Base-by-base conservation (phyloP, 2,888 invertebrate species). In the Caenorhabditis wallacei region DNA sequence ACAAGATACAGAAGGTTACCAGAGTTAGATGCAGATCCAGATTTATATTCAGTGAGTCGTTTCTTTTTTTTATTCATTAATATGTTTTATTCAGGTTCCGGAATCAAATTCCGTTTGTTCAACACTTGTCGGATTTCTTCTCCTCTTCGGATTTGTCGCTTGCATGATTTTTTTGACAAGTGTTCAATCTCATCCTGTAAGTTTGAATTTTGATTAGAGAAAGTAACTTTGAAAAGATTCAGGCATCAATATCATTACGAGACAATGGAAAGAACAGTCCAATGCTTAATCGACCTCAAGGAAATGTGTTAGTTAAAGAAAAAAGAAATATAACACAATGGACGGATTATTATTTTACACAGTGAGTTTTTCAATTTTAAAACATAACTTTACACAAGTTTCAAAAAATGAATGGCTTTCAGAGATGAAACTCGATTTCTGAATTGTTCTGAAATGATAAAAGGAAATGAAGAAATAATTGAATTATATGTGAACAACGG, bases 101-200 rank as follows among this genome's bases (percentile, higher is more conserved):
- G 54, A 61, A 24, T 30, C 53, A 1, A 69, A 54, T n/a, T 78
- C 78, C 0, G 24, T 78, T n/a, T 69, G 54, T 26, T 78, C 78
- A 16, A 54, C 69, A n/a, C 59, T 78, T 1, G 13, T 63, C 22
- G 78, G 78, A 13, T 78, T 78, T 54, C 35, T 78, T 4, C 56
- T 78, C 1, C 37, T 78, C 2, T 70, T 78, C 24, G 69, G 43
- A 16, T 78, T 78, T 22, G 78, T 78, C 2, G 78, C 54, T 1
- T 78, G 78, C 30, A 78, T 78, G 78, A 78, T 78, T 46, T 78
- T 78, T 46, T 24, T 78, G 24, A 78, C 78, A 13, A 78, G 69
- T 69, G 69, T 69, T 5, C 61, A 78, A 43, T 22, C 69, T 5
- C 59, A 56, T 35, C 78, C 78, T 13, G 78, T 78, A n/a, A 61